Base-by-base conservation (phyloP, 2,888 invertebrate genomes). In the Byasa hedistus region DNA sequence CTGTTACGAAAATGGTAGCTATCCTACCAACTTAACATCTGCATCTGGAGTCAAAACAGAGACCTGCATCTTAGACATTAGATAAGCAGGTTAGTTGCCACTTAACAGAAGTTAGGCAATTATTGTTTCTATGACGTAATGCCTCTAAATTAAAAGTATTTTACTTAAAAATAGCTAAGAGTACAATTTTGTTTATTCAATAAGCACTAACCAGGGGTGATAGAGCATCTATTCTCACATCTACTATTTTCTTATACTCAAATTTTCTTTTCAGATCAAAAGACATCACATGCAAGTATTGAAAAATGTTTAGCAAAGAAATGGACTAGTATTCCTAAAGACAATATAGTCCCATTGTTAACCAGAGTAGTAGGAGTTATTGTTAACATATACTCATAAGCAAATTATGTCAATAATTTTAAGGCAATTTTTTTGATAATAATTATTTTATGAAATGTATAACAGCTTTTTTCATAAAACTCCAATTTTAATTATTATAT, bases 241-340 rank as follows among this genome's bases (percentile, higher is more conserved):
- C n/a, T 48, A 1, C 19, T 48, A 3, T 48, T n/a, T 48, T n/a
- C 19, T 19, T n/a, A n/a, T 5, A 12, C n/a, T 48, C 7, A 2
- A n/a, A 54, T 57, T 54, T 32, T 70, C 17, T 17, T 83, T 78
- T 66, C 82, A 89, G 89, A 73, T 64, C 75, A 76, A 65, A 81
- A 75, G 68, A 76, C 80, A 15, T 79, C 72, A 1, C 85, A 89
- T 71, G 74, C 78, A 12, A 72, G 78, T 54, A 80, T 91, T 60
- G 91, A 91, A 70, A 86, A 85, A 68, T 91, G 91, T 66, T 80
- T 91, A 36, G 72, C 79, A 19, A 77, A 72, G n/a, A 89, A 85
- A 76, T 91, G 91, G 91, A 77, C 71, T 57, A 75, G 75, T 7
- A 70, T 91, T 0, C 81, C 87, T 2, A 68, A 71, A 61, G 86